These are phyloP conservation scores for Bemisia tabaci DNA, from an alignment of 1,140 invertebrate genomes.

Conservation along the genomic window DNA sequence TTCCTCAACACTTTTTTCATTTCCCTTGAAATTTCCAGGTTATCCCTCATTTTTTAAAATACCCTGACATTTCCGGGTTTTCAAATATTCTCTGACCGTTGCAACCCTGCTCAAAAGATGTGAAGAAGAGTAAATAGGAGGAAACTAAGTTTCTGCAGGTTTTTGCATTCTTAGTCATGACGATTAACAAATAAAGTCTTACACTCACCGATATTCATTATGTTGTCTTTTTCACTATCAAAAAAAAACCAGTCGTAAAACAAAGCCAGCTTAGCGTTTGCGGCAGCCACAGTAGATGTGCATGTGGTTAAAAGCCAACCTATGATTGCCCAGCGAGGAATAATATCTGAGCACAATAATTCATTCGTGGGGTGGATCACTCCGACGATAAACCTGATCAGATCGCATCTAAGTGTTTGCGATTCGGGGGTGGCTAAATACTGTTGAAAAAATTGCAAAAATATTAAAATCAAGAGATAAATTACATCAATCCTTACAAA, in stretches of 20 bases:
- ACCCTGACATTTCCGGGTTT: too few relatives aligned
- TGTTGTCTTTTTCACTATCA: constrained; percentile 90
- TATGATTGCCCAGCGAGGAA: constrained; percentile 95
- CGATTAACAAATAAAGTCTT: constrained; percentile 10
- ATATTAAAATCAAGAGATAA: not conserved
- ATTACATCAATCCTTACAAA: too few relatives aligned
- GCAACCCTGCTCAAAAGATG: too few relatives aligned
- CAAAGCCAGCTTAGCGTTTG: constrained; percentile 88
- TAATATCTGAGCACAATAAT: constrained; percentile 92
- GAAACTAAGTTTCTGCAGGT: too few relatives aligned
- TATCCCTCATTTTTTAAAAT: too few relatives aligned
- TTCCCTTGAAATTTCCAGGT: too few relatives aligned
- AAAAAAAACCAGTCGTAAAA: constrained; percentile 98
- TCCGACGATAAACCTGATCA: constrained; percentile 94
- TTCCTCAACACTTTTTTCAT: too few relatives aligned
- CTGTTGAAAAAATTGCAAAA: constrained; percentile 34
- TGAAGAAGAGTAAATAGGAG: too few relatives aligned
- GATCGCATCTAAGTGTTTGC: constrained; percentile 84
- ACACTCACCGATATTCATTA: constrained; percentile 80
- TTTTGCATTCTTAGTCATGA: too few relatives aligned
- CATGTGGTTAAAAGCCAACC: constrained; percentile 95
- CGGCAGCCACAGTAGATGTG: constrained; percentile 75
- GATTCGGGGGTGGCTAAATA: constrained; percentile 95
- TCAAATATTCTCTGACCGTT: too few relatives aligned
- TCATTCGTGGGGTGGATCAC: constrained; percentile 98